Evolutionary conservation across 2,888 invertebrate species (phyloP).

Genomic region (Sarcophaga subvicina): DNA sequence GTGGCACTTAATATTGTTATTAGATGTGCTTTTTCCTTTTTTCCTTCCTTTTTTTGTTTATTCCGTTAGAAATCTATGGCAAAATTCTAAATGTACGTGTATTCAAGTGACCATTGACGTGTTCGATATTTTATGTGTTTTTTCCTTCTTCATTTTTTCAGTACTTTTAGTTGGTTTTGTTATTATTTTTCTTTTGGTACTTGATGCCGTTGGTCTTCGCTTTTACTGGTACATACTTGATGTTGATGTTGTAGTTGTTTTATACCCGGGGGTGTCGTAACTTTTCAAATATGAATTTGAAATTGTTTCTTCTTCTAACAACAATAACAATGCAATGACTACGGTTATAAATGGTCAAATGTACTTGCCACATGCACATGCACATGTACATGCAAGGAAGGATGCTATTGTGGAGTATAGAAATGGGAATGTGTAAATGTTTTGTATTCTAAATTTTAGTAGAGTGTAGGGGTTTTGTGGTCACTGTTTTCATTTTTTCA

Average conservation of each 20-base stretch:
- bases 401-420: not conserved
- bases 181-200: not conserved
- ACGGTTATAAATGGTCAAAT: not conserved
- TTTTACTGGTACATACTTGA: conserved; percentile 54
- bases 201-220: conserved; percentile 16
- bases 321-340: conserved; percentile 30
- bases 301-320: conserved; percentile 76
- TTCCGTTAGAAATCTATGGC: conserved; percentile 4
- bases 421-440: too few relatives aligned
- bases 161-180: not conserved
- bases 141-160: not conserved
- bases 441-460: conserved; percentile 16
- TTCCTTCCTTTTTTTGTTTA: not conserved
- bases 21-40: conserved; percentile 1
- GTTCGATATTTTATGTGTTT: conserved; percentile 60
- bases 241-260: conserved; percentile 55
- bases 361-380: not conserved
- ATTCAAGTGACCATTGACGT: conserved; percentile 61
- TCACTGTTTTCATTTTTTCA: conserved; percentile 28
- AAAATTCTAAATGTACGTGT: conserved; percentile 39
- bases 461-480: conserved; percentile 59
- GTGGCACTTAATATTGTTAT: conserved; percentile 52
- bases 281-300: conserved; percentile 82
- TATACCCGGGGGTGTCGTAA: conserved; percentile 80
- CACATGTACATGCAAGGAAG: not conserved